Evolutionary conservation across 2,113 vertebrate species (phyloP), one percentile per base, ranked within the genome.

Genomic region (Clinocottus analis): DNA sequence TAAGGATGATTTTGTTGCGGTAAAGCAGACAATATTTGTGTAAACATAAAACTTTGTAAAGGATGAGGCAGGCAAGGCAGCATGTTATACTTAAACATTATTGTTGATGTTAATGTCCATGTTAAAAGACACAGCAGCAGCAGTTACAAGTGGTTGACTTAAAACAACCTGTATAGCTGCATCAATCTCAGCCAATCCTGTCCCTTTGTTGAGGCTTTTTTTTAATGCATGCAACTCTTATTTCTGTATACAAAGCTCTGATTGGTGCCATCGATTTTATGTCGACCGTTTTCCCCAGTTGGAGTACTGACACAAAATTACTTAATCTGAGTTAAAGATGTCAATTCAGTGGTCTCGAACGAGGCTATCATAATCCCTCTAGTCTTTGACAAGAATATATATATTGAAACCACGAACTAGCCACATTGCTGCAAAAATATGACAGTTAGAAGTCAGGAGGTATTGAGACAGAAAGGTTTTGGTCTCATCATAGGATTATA

Each of bases 401-500:
- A 27, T 8, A 31, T 25, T 21, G 33, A 53, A 45, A 62, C 37
- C 41, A 69, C 21, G 41, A 31, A 47, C 39, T 33, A 29, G 31
- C 33, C 45, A 25, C 9, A 63, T 27, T 17, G 9, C 19, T 76
- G 11, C 29, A 35, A 16, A 33, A 33, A 16, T 63, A 16, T 47
- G 49, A 72, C 56, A 79, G 47, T 21, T 12, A 14, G 11, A 19
- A 68, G 17, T 58, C 56, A 63, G 21, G 63, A 56, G 37, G 37
- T 41, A 45, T 19, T 77, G 64, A 53, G 25, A 59, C 51, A 43
- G 10, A n/a, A n/a, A 82, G 27, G 31, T 72, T 62, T 75, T 60
- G 11, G 47, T 71, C 69, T 33, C 11, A 59, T 68, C 17, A 60
- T 31, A 4, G 27, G 66, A 85, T 65, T 80, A 62, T 69, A 69